phyloP scores from a whole-genome alignment of 2,888 invertebrate species.

The Molanna angustata region DNA sequence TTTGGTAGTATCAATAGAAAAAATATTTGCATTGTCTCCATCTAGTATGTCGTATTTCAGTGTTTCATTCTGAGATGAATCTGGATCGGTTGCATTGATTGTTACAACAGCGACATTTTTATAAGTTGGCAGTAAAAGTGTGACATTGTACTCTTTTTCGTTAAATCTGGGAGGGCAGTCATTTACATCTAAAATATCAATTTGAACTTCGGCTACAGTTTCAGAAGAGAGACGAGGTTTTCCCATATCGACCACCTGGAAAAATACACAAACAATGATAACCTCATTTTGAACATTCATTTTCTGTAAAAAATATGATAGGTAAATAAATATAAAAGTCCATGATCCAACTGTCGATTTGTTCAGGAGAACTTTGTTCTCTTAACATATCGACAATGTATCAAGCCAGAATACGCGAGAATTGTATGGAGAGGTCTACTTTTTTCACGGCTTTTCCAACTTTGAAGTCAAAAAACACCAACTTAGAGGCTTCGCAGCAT shows the following conservation, averaged over 20 bases:
- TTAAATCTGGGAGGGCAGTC: constrained; percentile 86
- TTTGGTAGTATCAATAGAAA: constrained; percentile 64
- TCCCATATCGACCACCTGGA: constrained; percentile 74
- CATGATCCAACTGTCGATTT: too few species aligned
- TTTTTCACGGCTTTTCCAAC: too few species aligned
- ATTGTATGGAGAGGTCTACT: too few species aligned
- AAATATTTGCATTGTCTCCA: constrained; percentile 73
- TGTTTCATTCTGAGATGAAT: constrained; percentile 56
- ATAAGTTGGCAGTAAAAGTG: constrained; percentile 79
- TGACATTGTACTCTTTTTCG: constrained; percentile 67
- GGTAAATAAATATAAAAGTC: too few species aligned
- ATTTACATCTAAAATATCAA: constrained; percentile 79
- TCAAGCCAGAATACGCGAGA: too few species aligned
- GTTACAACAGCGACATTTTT: constrained; percentile 69
- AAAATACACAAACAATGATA: neutral
- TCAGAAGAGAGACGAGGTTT: constrained; percentile 78
- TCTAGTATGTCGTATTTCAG: constrained; percentile 78
- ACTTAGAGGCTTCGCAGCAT: too few species aligned
- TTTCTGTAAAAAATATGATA: too few species aligned
- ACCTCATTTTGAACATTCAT: too few species aligned
- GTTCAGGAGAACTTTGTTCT: too few species aligned
- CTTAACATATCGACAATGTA: too few species aligned
- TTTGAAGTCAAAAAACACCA: too few species aligned
- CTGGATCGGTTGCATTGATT: constrained; percentile 74
- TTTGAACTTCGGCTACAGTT: constrained; percentile 73